Evolutionary conservation across 2,113 vertebrate genomes (phyloP).

Genomic region (Thymallus thymallus): DNA sequence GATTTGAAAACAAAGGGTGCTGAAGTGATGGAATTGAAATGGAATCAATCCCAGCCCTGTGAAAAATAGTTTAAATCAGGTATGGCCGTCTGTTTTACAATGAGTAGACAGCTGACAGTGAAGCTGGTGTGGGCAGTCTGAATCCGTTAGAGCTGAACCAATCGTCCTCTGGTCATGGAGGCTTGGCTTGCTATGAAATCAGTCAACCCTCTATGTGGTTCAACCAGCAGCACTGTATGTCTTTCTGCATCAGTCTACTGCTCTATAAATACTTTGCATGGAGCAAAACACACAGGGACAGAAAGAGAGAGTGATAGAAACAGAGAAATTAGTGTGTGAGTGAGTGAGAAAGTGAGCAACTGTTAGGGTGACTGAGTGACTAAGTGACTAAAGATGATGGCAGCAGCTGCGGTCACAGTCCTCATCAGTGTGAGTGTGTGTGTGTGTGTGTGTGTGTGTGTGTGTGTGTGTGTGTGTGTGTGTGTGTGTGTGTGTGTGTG

Average conservation of each 20-base stretch:
- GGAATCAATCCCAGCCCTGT: too few species aligned
- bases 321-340: neutral
- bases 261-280: neutral
- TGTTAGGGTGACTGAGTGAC: constrained; percentile 5
- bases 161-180: too few species aligned
- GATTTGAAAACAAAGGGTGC: too few species aligned
- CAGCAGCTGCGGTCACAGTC: constrained; percentile 12
- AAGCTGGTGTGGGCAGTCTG: too few species aligned
- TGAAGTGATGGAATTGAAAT: too few species aligned
- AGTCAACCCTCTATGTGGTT: neutral
- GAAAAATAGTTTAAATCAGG: too few species aligned
- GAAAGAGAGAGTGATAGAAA: neutral
- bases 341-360: neutral
- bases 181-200: too few species aligned
- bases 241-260: neutral
- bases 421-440: neutral
- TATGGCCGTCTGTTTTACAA: too few species aligned
- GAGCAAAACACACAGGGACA: neutral
- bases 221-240: neutral
- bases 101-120: too few species aligned
- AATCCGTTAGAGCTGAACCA: too few species aligned
- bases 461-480: too few species aligned
- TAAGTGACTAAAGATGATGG: constrained; percentile 28
- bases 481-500: constrained; percentile 6
- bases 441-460: constrained; percentile 3